Base-by-base conservation (phyloP, 2,888 invertebrate genomes). In the Ormia ochracea region DNA sequence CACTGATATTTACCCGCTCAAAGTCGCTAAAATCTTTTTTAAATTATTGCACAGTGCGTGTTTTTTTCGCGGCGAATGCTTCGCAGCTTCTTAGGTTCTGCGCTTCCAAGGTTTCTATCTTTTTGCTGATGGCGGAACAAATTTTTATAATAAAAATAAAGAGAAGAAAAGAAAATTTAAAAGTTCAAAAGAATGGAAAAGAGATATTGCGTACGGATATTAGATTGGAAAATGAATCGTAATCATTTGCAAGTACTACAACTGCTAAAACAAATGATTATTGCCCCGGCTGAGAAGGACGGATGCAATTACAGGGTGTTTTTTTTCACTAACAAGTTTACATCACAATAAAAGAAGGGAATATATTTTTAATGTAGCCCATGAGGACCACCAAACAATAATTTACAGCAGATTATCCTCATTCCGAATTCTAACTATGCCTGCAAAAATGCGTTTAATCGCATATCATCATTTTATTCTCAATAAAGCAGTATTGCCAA, bases 141-240 rank as follows among this genome's bases (percentile, higher is more conserved):
- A 72, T 75, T 48, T 61, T 26, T 70, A 28, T 33, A 38, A 69
- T 38, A 21, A 26, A 43, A 48, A 2, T 12, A 19, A 41, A 31
- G 21, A 52, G 17, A 36, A 36, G 9, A 52, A 17, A 21, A 48
- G n/a, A 19, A 9, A n/a, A 28, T 6, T 7, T 10, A 31, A 17
- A 61, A 70, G 21, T 50, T 43, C 3, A 50, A 43, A 31, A 4
- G 23, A 21, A 52, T 12, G 61, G 48, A 65, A 54, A 73, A 65
- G 48, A 21, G 48, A 28, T 58, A 10, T 31, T 61, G 56, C 28
- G 59, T 75, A 61, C 65, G 72, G 54, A 21, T 74, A 74, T 78
- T 59, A 70, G 43, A 75, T 66, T 72, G 75, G 72, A 72, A 68
- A 80, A 80, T 80, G 72, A 80, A 72, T 76, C 80, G 68, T 76